phyloP scores from a whole-genome alignment of 2,797 vertebrate genomes.

The Coregonus sp. region DNA sequence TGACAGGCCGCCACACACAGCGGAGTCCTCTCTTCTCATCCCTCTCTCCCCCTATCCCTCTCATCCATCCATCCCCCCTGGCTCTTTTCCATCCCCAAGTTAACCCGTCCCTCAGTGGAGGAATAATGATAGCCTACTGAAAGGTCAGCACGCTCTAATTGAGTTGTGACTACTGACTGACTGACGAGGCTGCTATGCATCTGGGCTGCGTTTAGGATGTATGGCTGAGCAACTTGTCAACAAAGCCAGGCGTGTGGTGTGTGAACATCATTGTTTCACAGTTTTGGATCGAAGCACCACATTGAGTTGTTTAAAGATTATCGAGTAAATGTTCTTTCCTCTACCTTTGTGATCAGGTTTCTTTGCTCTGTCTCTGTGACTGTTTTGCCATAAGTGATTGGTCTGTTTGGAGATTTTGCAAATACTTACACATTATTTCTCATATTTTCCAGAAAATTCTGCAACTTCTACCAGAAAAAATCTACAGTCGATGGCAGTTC shows the following conservation, averaged over 20 bases:
- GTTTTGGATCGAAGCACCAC: not conserved
- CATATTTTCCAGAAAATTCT: slow-evolving; percentile 91
- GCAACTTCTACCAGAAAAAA: slow-evolving; percentile 96
- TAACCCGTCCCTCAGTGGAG: slow-evolving; percentile 54
- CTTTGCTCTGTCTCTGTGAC: not conserved
- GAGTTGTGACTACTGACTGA: slow-evolving; percentile 36
- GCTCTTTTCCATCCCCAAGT: slow-evolving; percentile 37
- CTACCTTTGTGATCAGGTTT: too few species aligned
- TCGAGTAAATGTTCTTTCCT: not conserved
- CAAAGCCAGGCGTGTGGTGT: not conserved
- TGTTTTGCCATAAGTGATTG: not conserved
- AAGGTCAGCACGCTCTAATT: slow-evolving; percentile 66
- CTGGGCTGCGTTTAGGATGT: not conserved
- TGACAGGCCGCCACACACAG: slow-evolving; percentile 8
- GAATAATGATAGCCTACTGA: slow-evolving; percentile 65
- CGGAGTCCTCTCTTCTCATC: slow-evolving; percentile 5
- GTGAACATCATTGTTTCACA: not conserved
- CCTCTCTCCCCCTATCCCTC: not conserved
- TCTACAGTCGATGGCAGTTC: slow-evolving; percentile 98
- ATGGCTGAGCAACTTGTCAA: not conserved
- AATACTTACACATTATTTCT: slow-evolving; percentile 31
- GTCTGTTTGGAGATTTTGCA: not conserved
- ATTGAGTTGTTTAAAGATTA: slow-evolving; percentile 7
- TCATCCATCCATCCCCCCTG: not conserved
- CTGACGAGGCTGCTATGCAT: not conserved